Base-by-base conservation (phyloP, 2,797 vertebrate genomes). In the Aratinga solstitialis region DNA sequence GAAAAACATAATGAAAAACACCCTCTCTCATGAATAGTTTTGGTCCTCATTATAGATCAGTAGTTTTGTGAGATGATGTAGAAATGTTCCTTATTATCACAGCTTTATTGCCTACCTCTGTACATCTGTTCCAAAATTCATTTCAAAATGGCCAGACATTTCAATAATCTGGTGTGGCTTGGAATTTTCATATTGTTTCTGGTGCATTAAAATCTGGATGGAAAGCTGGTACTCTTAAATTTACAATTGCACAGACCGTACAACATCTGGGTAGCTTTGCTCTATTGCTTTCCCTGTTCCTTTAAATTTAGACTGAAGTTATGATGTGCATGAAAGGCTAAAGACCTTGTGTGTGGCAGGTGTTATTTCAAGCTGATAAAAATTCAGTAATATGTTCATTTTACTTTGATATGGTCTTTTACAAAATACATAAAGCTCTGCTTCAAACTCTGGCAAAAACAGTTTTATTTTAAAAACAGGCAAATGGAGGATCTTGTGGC, bases 231-330 rank as follows among this genome's bases (percentile, higher is more conserved):
- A 93, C 97, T 98, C 97, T 96, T 95, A 97, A 98, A 98, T 98
- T 98, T 98, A 98, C 96, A 97, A 53, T 97, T 95, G 93, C 97
- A 97, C 98, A 99, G 98, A 99, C 99, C 97, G 95, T 96, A 97
- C 95, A 98, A 98, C 99, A 99, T 99, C 99, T 99, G 99, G 98
- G 98, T 97, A 97, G 97, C 94, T 98, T 97, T 98, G 98, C 98
- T 98, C 97, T 97, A 92, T 95, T 95, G 93, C 98, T 98, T 98
- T 98, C 97, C 97, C 98, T 98, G 98, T 98, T 99, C 98, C 98
- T 98, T 98, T 98, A 98, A 97, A 99, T 99, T 98, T 98, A 98
- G 97, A 87, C 94, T 95, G 94, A 96, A 98, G 97, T 98, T 98
- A 97, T 98, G 98, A 99, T 98, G 98, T 98, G 97, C 98, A 98